Conservation (phyloP, 2,113 vertebrate species). For the Ceratotherium simum region DNA sequence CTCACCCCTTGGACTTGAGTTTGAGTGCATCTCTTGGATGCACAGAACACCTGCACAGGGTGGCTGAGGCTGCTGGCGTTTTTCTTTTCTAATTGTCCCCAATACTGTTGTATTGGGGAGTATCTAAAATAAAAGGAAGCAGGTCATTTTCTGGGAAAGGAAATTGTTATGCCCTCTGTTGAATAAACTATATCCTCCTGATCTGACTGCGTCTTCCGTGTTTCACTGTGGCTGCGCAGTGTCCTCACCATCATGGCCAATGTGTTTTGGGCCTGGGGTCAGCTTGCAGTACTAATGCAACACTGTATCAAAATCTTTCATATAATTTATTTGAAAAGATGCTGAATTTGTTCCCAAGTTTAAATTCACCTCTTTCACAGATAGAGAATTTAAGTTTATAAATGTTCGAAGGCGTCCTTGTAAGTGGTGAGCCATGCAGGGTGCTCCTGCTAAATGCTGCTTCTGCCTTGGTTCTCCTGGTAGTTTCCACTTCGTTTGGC, state of each 20-base stretch:
- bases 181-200: background rate
- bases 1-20: too few relatives aligned
- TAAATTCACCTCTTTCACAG: background rate
- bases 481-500: accelerated
- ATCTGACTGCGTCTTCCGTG: accelerated
- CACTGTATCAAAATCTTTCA: background rate
- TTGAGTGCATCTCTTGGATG: background rate
- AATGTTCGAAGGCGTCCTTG: accelerated
- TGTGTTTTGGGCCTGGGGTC: background rate
- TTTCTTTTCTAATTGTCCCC: background rate
- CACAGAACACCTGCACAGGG: background rate
- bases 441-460: accelerated
- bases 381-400: background rate
- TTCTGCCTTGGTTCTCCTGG: background rate
- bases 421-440: background rate
- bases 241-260: too few relatives aligned
- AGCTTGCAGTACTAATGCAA: background rate
- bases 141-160: background rate
- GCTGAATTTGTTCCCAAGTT: background rate
- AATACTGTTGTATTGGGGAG: background rate
- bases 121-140: background rate
- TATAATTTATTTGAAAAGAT: slow-evolving; percentile 56
- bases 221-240: accelerated
- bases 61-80: background rate
- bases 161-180: background rate